Conservation (phyloP, 2,113 vertebrate genomes). For the Ophiodon elongatus region DNA sequence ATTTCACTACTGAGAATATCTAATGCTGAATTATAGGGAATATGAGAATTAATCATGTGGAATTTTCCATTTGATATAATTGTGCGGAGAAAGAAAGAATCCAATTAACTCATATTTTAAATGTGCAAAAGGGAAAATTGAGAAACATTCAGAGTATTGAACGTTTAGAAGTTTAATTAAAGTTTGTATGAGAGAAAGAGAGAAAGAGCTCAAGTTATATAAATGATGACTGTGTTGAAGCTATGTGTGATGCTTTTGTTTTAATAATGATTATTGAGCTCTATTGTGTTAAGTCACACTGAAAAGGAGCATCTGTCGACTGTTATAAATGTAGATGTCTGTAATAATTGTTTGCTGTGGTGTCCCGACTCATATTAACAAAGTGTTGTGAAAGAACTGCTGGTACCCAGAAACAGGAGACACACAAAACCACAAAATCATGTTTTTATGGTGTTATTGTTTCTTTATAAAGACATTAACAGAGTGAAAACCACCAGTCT, state of each 20-base stretch:
- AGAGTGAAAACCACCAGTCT: conserved; percentile 67
- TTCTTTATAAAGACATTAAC: conserved; percentile 71
- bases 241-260: background rate
- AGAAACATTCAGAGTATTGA: background rate
- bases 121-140: background rate
- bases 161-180: background rate
- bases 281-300: conserved; percentile 32
- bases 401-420: conserved; percentile 52
- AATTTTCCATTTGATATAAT: background rate
- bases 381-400: conserved; percentile 48
- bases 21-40: background rate
- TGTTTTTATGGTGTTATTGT: conserved; percentile 80
- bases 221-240: background rate
- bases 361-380: conserved; percentile 38
- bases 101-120: background rate
- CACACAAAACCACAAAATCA: conserved; percentile 64
- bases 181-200: background rate
- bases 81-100: background rate
- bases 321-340: conserved; percentile 9
- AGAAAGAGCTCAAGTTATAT: background rate
- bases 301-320: background rate
- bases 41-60: background rate
- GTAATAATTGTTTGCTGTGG: conserved; percentile 68
- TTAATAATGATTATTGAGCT: conserved; percentile 23
- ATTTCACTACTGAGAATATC: background rate